phyloP scores from a whole-genome alignment of 2,797 vertebrate genomes.

The Tiaroga cobitis region DNA sequence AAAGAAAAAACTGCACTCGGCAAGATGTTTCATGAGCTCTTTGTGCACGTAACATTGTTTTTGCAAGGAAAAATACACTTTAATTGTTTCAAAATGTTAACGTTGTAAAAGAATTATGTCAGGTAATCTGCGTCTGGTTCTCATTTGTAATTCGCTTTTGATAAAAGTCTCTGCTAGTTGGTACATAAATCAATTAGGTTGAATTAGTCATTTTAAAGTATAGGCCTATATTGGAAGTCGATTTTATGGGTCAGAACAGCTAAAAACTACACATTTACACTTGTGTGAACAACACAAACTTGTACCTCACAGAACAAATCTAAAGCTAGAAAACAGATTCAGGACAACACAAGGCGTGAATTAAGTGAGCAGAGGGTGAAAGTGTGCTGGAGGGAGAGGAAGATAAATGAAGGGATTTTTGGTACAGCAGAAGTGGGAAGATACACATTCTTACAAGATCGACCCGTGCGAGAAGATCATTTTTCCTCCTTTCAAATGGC shows the following conservation, averaged over 20 bases:
- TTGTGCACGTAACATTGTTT: background rate
- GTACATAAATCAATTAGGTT: background rate
- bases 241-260: background rate
- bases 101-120: background rate
- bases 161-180: background rate
- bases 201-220: background rate
- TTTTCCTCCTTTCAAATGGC: background rate
- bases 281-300: background rate
- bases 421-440: background rate
- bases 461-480: background rate
- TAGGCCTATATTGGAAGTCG: background rate
- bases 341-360: background rate
- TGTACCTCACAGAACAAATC: background rate
- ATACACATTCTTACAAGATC: background rate
- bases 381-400: background rate
- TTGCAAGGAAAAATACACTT: background rate
- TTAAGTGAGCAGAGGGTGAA: background rate
- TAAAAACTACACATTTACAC: background rate
- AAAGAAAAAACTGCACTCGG: background rate
- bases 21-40: background rate
- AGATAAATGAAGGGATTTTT: conserved; percentile 43
- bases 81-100: background rate
- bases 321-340: background rate
- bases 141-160: background rate
- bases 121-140: background rate